phyloP scores from a whole-genome alignment of 2,113 vertebrate genomes.

The Istiophorus platypterus region DNA sequence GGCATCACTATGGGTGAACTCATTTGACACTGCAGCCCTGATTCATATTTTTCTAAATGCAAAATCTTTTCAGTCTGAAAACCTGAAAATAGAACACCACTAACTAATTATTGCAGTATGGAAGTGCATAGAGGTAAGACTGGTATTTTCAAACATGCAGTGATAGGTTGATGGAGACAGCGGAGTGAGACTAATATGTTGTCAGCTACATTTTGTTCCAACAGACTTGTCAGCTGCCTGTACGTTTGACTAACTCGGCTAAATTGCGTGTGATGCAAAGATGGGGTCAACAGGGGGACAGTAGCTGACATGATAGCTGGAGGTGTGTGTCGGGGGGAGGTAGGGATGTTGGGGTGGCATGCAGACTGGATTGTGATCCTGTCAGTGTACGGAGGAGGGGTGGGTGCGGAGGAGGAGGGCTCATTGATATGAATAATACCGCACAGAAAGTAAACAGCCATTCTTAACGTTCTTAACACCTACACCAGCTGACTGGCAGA shows the following conservation, averaged over 20 bases:
- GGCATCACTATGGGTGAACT: background rate
- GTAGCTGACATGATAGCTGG: conserved; percentile 66
- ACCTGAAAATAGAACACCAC: conserved; percentile 1
- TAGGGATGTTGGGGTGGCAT: conserved; percentile 33
- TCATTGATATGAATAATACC: conserved; percentile 74
- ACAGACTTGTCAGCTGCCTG: conserved; percentile 48
- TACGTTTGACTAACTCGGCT: conserved; percentile 48
- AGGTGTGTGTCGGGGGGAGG: conserved; percentile 43
- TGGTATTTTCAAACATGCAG: conserved; percentile 9
- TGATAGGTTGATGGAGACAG: conserved; percentile 33
- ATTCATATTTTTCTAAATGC: conserved; percentile 6
- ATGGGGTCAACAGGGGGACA: conserved; percentile 78
- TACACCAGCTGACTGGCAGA: conserved; percentile 68
- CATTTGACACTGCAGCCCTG: background rate
- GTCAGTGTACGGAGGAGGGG: conserved; percentile 40
- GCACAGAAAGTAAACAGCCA: conserved; percentile 72
- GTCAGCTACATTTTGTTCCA: conserved; percentile 44
- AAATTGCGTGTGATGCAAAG: conserved; percentile 54
- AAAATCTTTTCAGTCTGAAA: background rate
- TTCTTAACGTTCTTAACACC: conserved; percentile 70
- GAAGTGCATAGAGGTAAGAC: background rate
- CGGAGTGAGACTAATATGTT: conserved; percentile 42
- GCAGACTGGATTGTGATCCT: conserved; percentile 56
- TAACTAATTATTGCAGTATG: conserved; percentile 8
- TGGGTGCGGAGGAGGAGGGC: conserved; percentile 21